phyloP scores from a whole-genome alignment of 2,797 vertebrate genomes.

The Cirrhinus mrigala region DNA sequence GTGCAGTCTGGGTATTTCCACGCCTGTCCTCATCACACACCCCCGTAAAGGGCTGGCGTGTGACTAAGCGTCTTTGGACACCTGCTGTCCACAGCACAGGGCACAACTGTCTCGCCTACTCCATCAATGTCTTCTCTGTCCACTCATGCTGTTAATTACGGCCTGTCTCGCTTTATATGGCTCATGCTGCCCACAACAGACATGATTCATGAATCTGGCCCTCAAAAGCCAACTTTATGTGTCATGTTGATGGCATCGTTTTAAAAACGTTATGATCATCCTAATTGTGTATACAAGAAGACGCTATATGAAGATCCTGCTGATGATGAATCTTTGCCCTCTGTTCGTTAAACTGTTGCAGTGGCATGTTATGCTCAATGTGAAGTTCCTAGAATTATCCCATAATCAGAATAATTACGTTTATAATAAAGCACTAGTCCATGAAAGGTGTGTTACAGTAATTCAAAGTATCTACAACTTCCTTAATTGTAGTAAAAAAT shows the following conservation, averaged over 20 bases:
- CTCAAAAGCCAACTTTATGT: conserved; percentile 29
- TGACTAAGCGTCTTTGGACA: conserved; percentile 62
- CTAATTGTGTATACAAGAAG: not conserved
- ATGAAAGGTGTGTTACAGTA: not conserved
- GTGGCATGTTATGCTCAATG: not conserved
- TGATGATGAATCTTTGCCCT: not conserved
- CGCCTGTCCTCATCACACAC: conserved; percentile 49
- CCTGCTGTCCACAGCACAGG: conserved; percentile 61
- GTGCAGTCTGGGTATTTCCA: conserved; percentile 48
- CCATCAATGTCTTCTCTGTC: conserved; percentile 50
- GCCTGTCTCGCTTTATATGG: conserved; percentile 41
- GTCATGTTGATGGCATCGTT: not conserved
- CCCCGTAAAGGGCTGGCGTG: conserved; percentile 55
- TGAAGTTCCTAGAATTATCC: not conserved
- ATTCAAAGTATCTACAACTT: not conserved
- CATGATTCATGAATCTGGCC: conserved; percentile 36
- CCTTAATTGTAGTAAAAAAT: not conserved
- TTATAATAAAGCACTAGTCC: not conserved
- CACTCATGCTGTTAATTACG: conserved; percentile 48
- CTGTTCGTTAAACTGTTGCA: not conserved
- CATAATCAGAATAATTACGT: not conserved
- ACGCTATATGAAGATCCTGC: not conserved
- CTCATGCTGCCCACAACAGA: conserved; percentile 37
- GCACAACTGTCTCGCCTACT: conserved; percentile 59
- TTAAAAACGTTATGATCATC: not conserved